phyloP scores from a whole-genome alignment of 2,113 vertebrate species.

The Mirza zaza region DNA sequence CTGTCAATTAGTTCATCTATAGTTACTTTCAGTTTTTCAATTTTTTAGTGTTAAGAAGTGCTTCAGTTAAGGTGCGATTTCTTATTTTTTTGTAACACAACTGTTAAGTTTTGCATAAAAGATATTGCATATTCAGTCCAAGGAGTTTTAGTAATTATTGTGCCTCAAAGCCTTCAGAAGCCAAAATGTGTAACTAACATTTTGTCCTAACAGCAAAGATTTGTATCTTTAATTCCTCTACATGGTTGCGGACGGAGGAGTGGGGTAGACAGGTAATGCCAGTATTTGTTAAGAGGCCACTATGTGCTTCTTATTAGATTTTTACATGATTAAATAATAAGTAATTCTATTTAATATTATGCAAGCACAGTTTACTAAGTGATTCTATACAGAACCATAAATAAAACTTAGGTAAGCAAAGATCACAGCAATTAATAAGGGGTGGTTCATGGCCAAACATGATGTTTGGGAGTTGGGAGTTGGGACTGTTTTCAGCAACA shows the following conservation, averaged over 20 bases:
- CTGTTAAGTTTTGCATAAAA: neutral
- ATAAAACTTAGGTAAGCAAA: constrained; percentile 10
- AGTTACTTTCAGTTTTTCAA: neutral
- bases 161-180: neutral
- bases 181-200: neutral
- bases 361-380: neutral
- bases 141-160: neutral
- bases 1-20: neutral
- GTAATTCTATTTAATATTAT: neutral
- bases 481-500: neutral
- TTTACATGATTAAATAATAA: neutral
- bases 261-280: neutral
- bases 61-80: neutral
- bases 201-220: constrained; percentile 9
- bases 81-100: neutral
- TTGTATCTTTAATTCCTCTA: neutral
- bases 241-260: neutral
- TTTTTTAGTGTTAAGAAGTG: neutral
- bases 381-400: neutral
- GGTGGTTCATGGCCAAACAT: neutral
- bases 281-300: neutral
- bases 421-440: neutral
- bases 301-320: neutral
- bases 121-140: neutral
- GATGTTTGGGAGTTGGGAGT: neutral